These are phyloP conservation scores for Hyposoter didymator DNA, from an alignment of 2,888 invertebrate genomes.

Conservation along the genomic window DNA sequence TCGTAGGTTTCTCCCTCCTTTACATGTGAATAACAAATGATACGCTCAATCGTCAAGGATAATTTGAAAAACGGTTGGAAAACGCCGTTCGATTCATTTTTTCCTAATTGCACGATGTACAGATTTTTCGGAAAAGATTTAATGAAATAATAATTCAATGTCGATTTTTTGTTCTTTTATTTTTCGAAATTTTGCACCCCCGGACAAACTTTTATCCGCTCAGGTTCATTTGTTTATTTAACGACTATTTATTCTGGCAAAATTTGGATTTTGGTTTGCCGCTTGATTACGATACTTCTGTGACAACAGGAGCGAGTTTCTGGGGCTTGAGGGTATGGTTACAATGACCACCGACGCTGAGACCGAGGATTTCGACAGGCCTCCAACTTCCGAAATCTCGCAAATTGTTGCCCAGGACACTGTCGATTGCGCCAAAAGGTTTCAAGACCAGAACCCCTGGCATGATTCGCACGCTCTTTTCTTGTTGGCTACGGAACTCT, in stretches of 20 bases:
- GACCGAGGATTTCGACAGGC: slow-evolving; percentile 80
- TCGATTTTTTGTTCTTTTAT: too few species aligned
- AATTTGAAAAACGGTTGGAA: not conserved
- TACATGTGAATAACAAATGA: not conserved
- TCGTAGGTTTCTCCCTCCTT: not conserved
- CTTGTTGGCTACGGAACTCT: slow-evolving; percentile 34
- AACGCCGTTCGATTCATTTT: not conserved
- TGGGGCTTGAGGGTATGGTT: slow-evolving; percentile 90
- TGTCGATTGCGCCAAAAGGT: slow-evolving; percentile 82
- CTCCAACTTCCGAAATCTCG: slow-evolving; percentile 77
- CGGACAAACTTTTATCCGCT: too few species aligned
- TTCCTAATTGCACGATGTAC: not conserved
- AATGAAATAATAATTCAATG: too few species aligned
- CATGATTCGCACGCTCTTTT: slow-evolving; percentile 75
- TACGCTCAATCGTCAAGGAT: not conserved
- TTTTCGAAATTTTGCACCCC: too few species aligned
- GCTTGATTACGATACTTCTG: slow-evolving; percentile 73
- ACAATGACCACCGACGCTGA: slow-evolving; percentile 89
- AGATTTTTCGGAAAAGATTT: not conserved
- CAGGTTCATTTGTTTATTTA: not conserved
- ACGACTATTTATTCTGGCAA: slow-evolving; percentile 40
- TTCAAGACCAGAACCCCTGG: slow-evolving; percentile 71
- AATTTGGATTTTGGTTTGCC: slow-evolving; percentile 57
- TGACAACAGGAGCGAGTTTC: slow-evolving; percentile 88
- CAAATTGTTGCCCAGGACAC: slow-evolving; percentile 78